Conservation (phyloP, 2,888 invertebrate genomes). For the Esperia sulphurella region DNA sequence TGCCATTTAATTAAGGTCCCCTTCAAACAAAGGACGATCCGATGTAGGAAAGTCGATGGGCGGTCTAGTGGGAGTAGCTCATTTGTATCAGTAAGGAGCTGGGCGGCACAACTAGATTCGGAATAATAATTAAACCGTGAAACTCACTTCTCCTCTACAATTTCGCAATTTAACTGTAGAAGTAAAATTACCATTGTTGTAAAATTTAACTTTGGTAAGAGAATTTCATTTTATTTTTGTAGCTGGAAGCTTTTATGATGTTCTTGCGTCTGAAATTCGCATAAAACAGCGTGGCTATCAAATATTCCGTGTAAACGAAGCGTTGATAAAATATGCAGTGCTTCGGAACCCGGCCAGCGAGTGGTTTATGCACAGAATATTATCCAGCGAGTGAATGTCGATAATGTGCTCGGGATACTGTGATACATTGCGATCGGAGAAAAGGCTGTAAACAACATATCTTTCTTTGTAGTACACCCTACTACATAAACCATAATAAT, state of each 20-base stretch:
- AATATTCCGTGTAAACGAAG: slow-evolving; percentile 58
- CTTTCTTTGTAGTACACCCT: background rate
- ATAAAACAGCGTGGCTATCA: slow-evolving; percentile 41
- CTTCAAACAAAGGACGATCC: slow-evolving; percentile 35
- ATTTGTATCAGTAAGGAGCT: slow-evolving; percentile 30
- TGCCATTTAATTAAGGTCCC: slow-evolving; percentile 43
- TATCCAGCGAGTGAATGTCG: slow-evolving; percentile 23
- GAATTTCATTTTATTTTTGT: background rate
- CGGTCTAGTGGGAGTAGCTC: slow-evolving; percentile 17
- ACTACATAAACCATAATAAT: too few relatives aligned
- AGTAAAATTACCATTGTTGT: background rate
- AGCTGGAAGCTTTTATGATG: background rate
- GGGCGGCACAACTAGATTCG: slow-evolving; percentile 17
- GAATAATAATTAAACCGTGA: background rate
- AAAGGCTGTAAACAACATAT: background rate
- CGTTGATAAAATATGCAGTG: slow-evolving; percentile 56
- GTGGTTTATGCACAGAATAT: slow-evolving; percentile 31
- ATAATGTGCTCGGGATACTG: slow-evolving; percentile 22
- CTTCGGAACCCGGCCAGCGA: slow-evolving; percentile 12
- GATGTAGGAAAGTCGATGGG: slow-evolving; percentile 18
- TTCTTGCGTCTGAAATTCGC: slow-evolving; percentile 19
- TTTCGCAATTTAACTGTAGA: background rate
- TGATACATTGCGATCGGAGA: slow-evolving; percentile 13
- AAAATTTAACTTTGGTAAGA: background rate
- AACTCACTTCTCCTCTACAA: background rate